Percentiles rank a stretch among this genome's conserved stretches.
Evolutionary conservation across 2,888 invertebrate genomes (phyloP).

Genomic region (Ornithoptera priamus): DNA sequence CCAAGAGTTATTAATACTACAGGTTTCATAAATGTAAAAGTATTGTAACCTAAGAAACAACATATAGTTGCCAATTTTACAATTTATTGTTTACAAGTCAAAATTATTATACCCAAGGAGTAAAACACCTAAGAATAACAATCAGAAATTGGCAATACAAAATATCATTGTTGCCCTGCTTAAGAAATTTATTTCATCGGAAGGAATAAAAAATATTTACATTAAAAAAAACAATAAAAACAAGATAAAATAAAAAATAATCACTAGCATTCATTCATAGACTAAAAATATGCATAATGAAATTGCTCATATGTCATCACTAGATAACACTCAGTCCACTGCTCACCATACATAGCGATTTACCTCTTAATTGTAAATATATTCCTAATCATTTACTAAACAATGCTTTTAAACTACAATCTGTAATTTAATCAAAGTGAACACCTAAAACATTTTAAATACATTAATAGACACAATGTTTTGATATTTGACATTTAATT

Average conservation of each 20-base stretch:
- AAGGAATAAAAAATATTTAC: conserved; percentile 21
- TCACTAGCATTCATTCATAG: conserved; percentile 18
- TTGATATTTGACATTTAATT: conserved; percentile 12
- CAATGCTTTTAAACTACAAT: conserved; percentile 26
- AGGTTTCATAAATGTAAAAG: not conserved
- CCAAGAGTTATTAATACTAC: not conserved
- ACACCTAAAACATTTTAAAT: conserved; percentile 19
- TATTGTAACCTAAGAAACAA: not conserved
- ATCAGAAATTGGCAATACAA: not conserved
- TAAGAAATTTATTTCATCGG: conserved; percentile 8
- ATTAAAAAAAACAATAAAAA: conserved; percentile 20
- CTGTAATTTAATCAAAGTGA: conserved; percentile 25
- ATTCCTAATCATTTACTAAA: conserved; percentile 23
- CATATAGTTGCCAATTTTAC: not conserved
- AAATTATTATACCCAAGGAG: not conserved
- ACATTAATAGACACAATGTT: conserved; percentile 15
- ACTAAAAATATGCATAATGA: conserved; percentile 24
- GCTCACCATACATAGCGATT: conserved; percentile 9
- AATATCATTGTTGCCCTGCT: conserved; percentile 17
- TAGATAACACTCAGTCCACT: conserved; percentile 10
- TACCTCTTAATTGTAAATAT: conserved; percentile 10
- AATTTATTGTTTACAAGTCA: not conserved
- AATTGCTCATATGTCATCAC: conserved; percentile 20
- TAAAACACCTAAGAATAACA: not conserved
- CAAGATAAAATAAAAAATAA: conserved; percentile 17